These are phyloP conservation scores for Lottia scabra DNA, from an alignment of 2,888 invertebrate genomes.

Conservation along the genomic window DNA sequence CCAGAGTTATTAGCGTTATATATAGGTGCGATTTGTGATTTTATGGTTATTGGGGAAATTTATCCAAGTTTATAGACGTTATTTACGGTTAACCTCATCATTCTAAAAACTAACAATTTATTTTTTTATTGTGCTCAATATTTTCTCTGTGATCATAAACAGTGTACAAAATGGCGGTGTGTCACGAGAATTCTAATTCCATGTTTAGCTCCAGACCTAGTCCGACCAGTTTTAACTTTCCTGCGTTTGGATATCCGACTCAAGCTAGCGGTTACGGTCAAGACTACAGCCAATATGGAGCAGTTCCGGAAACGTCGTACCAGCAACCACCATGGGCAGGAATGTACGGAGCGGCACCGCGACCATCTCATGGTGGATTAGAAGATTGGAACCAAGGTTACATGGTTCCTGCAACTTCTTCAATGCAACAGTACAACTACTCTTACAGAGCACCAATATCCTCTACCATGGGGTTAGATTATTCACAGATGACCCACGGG, in stretches of 20 bases:
- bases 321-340: conserved; percentile 23
- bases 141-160: neutral
- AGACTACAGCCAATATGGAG: conserved; percentile 13
- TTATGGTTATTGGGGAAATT: neutral
- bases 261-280: conserved; percentile 12
- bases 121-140: neutral
- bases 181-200: conserved; percentile 13
- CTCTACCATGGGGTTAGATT: neutral
- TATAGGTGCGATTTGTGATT: neutral
- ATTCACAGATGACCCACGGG: neutral
- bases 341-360: conserved; percentile 36
- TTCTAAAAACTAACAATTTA: neutral
- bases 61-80: too few species aligned
- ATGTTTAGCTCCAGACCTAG: conserved; percentile 14
- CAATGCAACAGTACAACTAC: conserved; percentile 31
- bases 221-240: conserved; percentile 13
- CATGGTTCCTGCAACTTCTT: conserved; percentile 21
- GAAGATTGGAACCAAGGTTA: conserved; percentile 53
- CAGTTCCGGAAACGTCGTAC: neutral
- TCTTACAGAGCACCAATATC: conserved; percentile 24
- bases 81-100: too few species aligned
- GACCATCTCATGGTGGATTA: conserved; percentile 22
- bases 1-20: neutral
- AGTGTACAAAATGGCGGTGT: conserved; percentile 10
- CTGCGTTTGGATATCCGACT: neutral